Evolutionary conservation across 2,113 vertebrate species (phyloP).

Genomic region (Alaudala cheleensis): DNA sequence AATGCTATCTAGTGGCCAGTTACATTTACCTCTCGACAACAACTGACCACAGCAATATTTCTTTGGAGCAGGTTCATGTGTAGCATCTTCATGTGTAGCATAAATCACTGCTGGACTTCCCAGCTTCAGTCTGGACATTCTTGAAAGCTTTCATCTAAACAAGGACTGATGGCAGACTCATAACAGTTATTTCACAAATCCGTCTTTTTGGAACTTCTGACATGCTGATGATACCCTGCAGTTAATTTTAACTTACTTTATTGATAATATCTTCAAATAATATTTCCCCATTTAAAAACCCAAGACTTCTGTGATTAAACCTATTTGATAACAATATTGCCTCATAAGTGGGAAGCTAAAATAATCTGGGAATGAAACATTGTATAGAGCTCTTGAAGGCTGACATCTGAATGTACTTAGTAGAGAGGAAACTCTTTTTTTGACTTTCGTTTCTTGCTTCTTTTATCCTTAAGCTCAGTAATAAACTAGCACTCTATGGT

Average conservation of each 20-base stretch:
- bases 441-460: constrained; percentile 79
- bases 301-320: constrained; percentile 34
- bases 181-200: neutral
- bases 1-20: neutral
- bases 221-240: neutral
- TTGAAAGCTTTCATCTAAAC: constrained; percentile 4
- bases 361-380: constrained; percentile 20
- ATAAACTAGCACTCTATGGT: constrained; percentile 86
- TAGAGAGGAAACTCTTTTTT: constrained; percentile 68
- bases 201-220: neutral
- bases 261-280: constrained; percentile 9
- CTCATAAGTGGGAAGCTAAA: constrained; percentile 53
- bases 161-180: neutral
- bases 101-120: neutral
- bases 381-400: neutral
- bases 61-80: neutral
- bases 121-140: neutral
- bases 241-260: constrained; percentile 2
- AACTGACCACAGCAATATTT: neutral
- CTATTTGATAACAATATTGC: constrained; percentile 30
- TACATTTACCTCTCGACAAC: neutral
- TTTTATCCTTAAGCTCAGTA: constrained; percentile 84
- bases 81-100: neutral
- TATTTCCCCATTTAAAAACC: neutral
- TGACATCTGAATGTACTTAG: constrained; percentile 84